phyloP scores from a whole-genome alignment of 64 coral and sea anemone species.

The Stichodactyla helianthus region DNA sequence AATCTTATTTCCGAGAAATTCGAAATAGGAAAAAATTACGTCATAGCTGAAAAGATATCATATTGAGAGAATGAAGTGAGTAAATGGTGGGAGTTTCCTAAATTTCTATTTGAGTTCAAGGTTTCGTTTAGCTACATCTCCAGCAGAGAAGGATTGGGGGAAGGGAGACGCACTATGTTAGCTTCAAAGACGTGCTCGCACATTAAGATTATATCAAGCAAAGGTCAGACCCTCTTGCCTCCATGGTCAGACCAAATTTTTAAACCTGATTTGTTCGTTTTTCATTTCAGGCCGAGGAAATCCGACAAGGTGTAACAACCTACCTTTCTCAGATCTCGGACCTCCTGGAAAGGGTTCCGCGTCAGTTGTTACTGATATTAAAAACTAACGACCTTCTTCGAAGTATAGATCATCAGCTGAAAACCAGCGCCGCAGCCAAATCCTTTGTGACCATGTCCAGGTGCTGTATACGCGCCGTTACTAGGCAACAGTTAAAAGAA shows the following conservation, averaged over 20 bases:
- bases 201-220: background rate
- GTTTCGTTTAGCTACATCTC: no score
- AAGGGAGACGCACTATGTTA: no score
- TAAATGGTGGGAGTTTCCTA: no score
- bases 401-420: slow-evolving; percentile 65
- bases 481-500: slow-evolving; percentile 36
- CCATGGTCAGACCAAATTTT: background rate
- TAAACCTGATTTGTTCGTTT: background rate
- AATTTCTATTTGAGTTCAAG: no score
- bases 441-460: slow-evolving; percentile 75
- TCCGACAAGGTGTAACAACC: slow-evolving; percentile 39
- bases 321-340: slow-evolving; percentile 60
- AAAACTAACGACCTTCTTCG: slow-evolving; percentile 79
- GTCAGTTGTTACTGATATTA: slow-evolving; percentile 51
- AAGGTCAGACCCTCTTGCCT: background rate
- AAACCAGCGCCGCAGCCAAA: slow-evolving; percentile 42
- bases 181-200: background rate
- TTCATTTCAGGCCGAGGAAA: slow-evolving; percentile 41
- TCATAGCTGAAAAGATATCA: no score
- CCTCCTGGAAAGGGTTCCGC: slow-evolving; percentile 51
- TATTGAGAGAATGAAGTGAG: no score
- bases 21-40: no score
- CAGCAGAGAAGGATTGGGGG: no score
- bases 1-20: no score
- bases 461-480: slow-evolving; percentile 62